phyloP scores from a whole-genome alignment of 1,140 invertebrate species.

The Delia radicum region DNA sequence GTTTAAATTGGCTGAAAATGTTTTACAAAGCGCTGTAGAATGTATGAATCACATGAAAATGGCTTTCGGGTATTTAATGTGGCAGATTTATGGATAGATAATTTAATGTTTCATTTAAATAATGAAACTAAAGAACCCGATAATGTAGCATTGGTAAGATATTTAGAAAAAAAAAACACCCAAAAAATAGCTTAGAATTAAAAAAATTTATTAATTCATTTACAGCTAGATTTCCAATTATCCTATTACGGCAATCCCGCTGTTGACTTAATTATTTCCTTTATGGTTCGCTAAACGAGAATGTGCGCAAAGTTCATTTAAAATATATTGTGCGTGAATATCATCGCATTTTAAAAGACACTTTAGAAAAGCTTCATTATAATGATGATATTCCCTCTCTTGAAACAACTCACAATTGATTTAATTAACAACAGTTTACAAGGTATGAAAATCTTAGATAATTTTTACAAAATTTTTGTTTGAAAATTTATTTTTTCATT shows the following conservation, averaged over 20 bases:
- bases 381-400: constrained; percentile 45
- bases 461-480: not conserved
- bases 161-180: not conserved
- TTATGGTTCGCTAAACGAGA: constrained; percentile 60
- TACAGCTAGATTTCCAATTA: constrained; percentile 63
- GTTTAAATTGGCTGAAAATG: constrained; percentile 49
- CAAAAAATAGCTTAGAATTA: not conserved
- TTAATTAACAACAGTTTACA: constrained; percentile 49
- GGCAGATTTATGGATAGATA: constrained; percentile 68
- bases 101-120: constrained; percentile 66
- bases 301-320: constrained; percentile 59
- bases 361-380: constrained; percentile 45
- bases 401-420: constrained; percentile 50
- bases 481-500: not conserved
- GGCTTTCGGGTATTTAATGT: constrained; percentile 65
- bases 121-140: constrained; percentile 58
- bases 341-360: constrained; percentile 50
- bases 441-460: constrained; percentile 31
- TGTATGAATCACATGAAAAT: constrained; percentile 53
- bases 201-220: constrained; percentile 36
- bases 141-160: constrained; percentile 61
- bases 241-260: constrained; percentile 61
- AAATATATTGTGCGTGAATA: constrained; percentile 59
- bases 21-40: constrained; percentile 44
- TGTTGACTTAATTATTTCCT: constrained; percentile 62